Conservation (phyloP, 2,113 vertebrate genomes). For the Takifugu bimaculatus region DNA sequence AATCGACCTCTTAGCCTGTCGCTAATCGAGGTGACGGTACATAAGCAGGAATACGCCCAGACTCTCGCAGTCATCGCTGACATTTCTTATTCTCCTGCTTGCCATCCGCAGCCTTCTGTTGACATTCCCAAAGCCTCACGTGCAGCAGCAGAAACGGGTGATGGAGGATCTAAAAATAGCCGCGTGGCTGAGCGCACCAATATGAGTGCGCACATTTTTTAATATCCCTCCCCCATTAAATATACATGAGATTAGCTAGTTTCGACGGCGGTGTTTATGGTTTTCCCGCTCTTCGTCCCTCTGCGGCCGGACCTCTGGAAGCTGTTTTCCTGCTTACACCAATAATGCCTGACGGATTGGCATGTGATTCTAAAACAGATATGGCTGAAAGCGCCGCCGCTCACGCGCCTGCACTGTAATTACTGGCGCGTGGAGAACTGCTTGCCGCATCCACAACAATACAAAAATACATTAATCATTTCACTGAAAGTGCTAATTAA, state of each 20-base stretch:
- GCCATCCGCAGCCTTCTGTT: conserved; percentile 64
- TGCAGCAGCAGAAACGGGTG: conserved; percentile 64
- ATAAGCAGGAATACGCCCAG: conserved; percentile 31
- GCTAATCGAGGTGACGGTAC: conserved; percentile 64
- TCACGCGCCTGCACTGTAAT: background rate
- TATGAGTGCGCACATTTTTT: conserved; percentile 64
- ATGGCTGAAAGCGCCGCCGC: background rate
- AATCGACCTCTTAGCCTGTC: conserved; percentile 18
- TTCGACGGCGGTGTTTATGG: conserved; percentile 44
- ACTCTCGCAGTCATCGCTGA: conserved; percentile 56
- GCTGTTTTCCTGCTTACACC: conserved; percentile 5
- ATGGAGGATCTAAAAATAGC: conserved; percentile 67
- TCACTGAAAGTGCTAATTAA: conserved; percentile 1
- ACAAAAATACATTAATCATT: too few species aligned
- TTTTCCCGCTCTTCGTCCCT: conserved; percentile 20
- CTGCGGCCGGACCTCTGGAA: background rate
- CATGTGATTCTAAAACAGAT: conserved; percentile 11
- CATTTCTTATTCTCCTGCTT: conserved; percentile 65
- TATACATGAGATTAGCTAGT: conserved; percentile 66
- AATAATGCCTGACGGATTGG: conserved; percentile 13
- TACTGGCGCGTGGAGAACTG: too few species aligned
- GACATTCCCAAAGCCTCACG: conserved; percentile 66
- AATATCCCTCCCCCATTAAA: conserved; percentile 62
- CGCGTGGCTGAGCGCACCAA: conserved; percentile 42
- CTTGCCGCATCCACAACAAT: too few species aligned